Evolutionary conservation across 1,140 invertebrate species (phyloP).

Genomic region (Drosophila eugracilis): DNA sequence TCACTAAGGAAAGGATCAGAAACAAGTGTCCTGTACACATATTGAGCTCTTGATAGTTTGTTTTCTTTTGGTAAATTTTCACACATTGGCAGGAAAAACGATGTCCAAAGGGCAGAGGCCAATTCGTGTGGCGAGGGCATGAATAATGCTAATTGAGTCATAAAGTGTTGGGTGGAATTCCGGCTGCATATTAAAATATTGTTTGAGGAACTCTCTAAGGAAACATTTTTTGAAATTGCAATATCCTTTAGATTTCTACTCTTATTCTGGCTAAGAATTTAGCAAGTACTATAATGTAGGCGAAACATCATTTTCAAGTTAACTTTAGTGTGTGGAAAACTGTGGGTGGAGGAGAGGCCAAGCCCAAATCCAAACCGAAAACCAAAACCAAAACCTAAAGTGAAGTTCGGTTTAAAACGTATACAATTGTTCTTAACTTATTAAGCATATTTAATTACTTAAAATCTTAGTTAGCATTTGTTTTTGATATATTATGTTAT

Average conservation of each 20-base stretch:
- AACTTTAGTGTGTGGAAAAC: neutral
- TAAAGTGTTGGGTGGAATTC: neutral
- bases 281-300: too few relatives aligned
- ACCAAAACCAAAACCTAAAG: constrained; percentile 35
- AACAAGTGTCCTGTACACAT: constrained; percentile 13
- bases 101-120: neutral
- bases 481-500: too few relatives aligned
- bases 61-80: constrained; percentile 27
- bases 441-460: too few relatives aligned
- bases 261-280: too few relatives aligned
- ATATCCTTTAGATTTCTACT: neutral
- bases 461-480: too few relatives aligned
- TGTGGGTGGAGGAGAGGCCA: constrained; percentile 1
- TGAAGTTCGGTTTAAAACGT: too few relatives aligned
- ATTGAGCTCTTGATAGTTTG: constrained; percentile 36
- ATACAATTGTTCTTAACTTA: too few relatives aligned
- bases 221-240: neutral
- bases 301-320: too few relatives aligned
- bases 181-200: neutral
- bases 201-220: neutral
- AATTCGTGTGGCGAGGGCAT: neutral
- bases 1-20: constrained; percentile 3
- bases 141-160: constrained; percentile 24
- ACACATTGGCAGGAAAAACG: neutral
- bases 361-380: constrained; percentile 17